Conservation (phyloP, 2,113 vertebrate genomes). For the Orientallactaga bullata region DNA sequence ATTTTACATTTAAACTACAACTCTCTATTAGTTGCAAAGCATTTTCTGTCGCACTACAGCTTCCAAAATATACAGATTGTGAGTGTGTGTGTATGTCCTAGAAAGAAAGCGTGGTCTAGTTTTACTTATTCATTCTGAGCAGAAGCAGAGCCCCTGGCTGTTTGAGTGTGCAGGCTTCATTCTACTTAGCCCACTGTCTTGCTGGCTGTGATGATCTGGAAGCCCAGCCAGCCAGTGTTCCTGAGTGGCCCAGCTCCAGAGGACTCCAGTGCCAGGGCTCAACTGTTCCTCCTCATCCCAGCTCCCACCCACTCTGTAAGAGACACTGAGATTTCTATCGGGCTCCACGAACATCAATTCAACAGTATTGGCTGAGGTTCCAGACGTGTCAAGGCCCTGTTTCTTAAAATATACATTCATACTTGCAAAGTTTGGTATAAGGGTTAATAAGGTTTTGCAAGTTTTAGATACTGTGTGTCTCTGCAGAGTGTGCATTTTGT, state of each 20-base stretch:
- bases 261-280: not conserved
- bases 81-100: no score
- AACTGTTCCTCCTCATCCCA: not conserved
- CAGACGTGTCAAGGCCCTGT: conserved; percentile 4
- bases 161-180: not conserved
- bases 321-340: not conserved
- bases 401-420: conserved; percentile 41
- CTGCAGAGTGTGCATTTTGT: not conserved
- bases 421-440: not conserved
- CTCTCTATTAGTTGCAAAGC: no score
- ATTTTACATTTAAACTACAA: no score
- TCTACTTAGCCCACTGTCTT: not conserved
- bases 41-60: no score
- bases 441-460: conserved; percentile 11
- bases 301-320: not conserved
- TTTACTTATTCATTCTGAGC: not conserved
- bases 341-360: not conserved
- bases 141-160: not conserved
- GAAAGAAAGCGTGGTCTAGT: not conserved
- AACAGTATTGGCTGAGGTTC: not conserved
- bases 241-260: not conserved
- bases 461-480: conserved; percentile 21
- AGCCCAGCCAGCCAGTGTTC: not conserved
- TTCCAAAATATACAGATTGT: no score
- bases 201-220: not conserved